Evolutionary conservation across 2,797 vertebrate species (phyloP).

Genomic region (Falco concolor): DNA sequence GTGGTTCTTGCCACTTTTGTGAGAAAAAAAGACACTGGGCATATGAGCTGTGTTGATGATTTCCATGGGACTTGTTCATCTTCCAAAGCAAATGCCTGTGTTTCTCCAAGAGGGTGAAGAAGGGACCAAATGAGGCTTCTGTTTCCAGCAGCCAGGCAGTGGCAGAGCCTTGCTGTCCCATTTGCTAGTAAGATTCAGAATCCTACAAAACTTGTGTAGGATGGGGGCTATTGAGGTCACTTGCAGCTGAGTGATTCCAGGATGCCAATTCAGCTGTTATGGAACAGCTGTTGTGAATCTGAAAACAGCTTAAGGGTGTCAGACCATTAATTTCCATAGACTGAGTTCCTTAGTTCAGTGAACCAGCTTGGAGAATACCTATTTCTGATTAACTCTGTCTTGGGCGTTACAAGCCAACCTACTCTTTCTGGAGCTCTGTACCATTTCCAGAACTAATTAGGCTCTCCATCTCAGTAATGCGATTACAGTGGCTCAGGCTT

Average conservation of each 20-base stretch:
- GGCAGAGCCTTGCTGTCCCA: not conserved
- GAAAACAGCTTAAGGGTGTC: not conserved
- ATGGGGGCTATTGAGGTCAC: fast-evolving
- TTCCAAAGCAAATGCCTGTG: not conserved
- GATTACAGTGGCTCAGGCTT: not conserved
- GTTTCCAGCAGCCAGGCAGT: not conserved
- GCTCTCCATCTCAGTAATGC: not conserved
- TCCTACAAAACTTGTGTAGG: not conserved
- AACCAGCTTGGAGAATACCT: not conserved
- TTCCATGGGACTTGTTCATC: not conserved
- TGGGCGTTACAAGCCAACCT: not conserved
- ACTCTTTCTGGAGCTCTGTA: not conserved
- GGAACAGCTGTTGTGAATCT: not conserved
- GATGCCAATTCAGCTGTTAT: not conserved
- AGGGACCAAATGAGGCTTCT: not conserved
- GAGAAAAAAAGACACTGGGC: not conserved
- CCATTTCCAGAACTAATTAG: not conserved
- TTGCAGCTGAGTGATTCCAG: not conserved
- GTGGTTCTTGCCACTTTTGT: not conserved
- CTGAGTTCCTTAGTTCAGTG: not conserved
- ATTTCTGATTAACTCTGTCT: not conserved
- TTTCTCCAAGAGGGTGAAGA: not conserved
- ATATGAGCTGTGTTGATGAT: not conserved
- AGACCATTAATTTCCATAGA: not conserved
- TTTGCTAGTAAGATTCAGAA: not conserved